phyloP scores from a whole-genome alignment of 2,113 vertebrate genomes.

The Fregetta grallaria region DNA sequence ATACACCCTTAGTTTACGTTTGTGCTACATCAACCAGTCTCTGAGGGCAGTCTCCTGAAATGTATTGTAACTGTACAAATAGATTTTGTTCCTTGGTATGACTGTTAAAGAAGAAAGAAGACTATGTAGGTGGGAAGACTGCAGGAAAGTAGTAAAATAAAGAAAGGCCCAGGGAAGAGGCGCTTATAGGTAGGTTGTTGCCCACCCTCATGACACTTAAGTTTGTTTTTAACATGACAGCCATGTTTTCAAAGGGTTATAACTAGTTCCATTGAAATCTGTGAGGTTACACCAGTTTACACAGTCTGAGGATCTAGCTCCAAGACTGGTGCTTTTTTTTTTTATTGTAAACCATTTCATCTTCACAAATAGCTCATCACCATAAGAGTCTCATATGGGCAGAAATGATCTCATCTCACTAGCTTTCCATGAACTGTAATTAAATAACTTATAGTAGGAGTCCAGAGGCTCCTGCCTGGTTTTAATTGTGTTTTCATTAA shows the following conservation, averaged over 20 bases:
- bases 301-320: neutral
- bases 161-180: neutral
- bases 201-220: neutral
- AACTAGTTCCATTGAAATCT: neutral
- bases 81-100: neutral
- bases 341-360: neutral
- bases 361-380: neutral
- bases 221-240: neutral
- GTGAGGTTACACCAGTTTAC: neutral
- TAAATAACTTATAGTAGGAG: slow-evolving; percentile 24
- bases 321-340: neutral
- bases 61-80: neutral
- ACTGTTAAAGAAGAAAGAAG: neutral
- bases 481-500: slow-evolving; percentile 38
- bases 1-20: neutral
- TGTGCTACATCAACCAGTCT: neutral
- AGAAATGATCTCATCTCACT: neutral
- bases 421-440: slow-evolving; percentile 1
- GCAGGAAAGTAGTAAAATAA: neutral
- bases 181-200: neutral
- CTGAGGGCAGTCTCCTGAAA: neutral
- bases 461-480: neutral
- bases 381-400: neutral
- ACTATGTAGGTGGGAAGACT: neutral
- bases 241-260: neutral